Evolutionary conservation across 2,797 vertebrate genomes (phyloP).

Genomic region (Vultur gryphus): DNA sequence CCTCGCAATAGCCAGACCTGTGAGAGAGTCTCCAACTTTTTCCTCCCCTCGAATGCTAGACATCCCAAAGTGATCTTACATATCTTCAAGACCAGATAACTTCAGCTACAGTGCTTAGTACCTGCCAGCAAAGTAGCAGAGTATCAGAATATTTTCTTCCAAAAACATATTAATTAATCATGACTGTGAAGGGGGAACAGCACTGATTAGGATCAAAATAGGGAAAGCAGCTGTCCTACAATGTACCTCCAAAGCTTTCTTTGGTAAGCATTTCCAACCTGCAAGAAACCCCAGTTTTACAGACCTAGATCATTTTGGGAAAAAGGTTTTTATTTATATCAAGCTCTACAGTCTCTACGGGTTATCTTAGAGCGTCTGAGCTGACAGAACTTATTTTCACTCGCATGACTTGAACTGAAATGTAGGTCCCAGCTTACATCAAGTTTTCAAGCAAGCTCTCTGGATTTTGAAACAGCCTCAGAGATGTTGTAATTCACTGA

Average conservation of each 20-base stretch:
- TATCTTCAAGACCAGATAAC: background rate
- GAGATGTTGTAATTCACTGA: background rate
- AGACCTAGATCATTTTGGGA: background rate
- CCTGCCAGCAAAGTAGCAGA: background rate
- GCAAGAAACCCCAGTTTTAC: background rate
- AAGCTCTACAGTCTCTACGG: background rate
- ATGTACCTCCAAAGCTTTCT: background rate
- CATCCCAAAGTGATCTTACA: background rate
- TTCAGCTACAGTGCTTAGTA: background rate
- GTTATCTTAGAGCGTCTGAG: background rate
- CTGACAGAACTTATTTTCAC: slow-evolving; percentile 35
- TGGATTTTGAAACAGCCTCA: background rate
- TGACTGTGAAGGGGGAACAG: background rate
- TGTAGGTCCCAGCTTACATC: slow-evolving; percentile 28
- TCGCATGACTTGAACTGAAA: background rate
- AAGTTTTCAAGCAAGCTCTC: background rate
- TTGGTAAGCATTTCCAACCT: background rate
- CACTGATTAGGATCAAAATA: background rate
- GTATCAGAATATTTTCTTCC: background rate
- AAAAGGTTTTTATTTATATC: background rate
- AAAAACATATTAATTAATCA: background rate
- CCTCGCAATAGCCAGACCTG: background rate
- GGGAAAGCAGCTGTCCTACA: background rate
- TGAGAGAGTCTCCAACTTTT: background rate
- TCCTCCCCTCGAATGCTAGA: background rate